Percentiles rank a stretch among this genome's conserved stretches.
Conservation (phyloP, 2,113 vertebrate species). For the Corynorhinus townsendii region DNA sequence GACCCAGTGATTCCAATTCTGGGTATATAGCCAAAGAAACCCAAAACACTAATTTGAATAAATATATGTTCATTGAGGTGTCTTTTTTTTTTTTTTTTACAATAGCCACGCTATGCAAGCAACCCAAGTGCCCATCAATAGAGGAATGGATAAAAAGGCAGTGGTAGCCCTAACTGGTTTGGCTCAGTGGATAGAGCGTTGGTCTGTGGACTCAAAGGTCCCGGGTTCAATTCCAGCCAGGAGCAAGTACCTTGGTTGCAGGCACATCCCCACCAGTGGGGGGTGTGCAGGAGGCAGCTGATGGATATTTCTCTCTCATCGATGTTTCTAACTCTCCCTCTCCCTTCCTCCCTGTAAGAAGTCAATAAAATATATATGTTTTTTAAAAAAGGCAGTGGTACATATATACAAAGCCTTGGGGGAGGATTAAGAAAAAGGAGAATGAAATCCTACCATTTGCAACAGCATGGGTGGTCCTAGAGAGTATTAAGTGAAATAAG, state of each 20-base stretch:
- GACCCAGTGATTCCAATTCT: neutral
- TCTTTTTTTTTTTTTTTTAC: neutral
- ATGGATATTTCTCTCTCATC: no score
- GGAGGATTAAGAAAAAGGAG: no score
- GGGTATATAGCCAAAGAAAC: neutral
- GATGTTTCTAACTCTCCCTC: no score
- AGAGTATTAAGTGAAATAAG: neutral
- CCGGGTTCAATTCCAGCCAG: no score
- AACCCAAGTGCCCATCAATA: neutral
- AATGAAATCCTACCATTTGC: neutral
- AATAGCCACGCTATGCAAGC: neutral
- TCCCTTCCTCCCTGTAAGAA: no score
- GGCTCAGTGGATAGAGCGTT: no score
- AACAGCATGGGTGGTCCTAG: no score
- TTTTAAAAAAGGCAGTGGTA: neutral
- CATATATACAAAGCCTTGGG: neutral
- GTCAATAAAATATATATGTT: no score
- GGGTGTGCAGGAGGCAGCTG: no score
- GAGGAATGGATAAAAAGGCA: neutral
- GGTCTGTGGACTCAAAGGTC: no score
- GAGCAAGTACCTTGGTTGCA: no score
- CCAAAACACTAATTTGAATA: neutral
- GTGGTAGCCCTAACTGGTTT: neutral
- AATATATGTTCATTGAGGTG: neutral
- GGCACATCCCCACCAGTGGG: no score